A percentile compares a stretch with the other conserved stretches of the same genome.
Conservation (phyloP, 2,113 vertebrate genomes). For the Paratilapia polleni region DNA sequence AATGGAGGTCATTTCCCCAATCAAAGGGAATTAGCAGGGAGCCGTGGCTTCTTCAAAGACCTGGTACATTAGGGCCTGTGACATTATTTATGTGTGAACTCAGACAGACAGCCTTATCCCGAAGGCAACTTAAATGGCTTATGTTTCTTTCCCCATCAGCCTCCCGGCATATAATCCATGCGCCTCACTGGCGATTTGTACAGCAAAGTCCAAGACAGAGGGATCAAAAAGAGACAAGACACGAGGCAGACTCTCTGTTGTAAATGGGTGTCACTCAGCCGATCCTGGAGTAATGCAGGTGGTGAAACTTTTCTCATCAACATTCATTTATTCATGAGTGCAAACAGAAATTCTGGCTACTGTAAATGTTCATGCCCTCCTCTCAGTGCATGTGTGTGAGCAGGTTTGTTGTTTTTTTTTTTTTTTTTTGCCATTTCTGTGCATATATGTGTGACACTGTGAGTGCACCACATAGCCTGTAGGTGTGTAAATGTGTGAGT, state of each 20-base stretch:
- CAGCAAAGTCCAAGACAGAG: slow-evolving; percentile 43
- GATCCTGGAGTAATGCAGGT: slow-evolving; percentile 1
- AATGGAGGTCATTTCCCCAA: slow-evolving; percentile 77
- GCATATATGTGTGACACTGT: slow-evolving; percentile 50
- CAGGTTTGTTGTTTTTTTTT: too few relatives aligned
- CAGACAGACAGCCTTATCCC: slow-evolving; percentile 65
- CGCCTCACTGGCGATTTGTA: slow-evolving; percentile 12
- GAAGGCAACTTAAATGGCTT: slow-evolving; percentile 67
- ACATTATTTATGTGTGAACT: slow-evolving; percentile 62
- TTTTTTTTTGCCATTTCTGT: slow-evolving; percentile 22
- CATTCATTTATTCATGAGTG: slow-evolving; percentile 71
- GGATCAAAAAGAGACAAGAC: slow-evolving; percentile 39
- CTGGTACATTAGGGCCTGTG: slow-evolving; percentile 54
- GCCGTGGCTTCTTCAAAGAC: slow-evolving; percentile 64
- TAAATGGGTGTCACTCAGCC: slow-evolving; percentile 35
- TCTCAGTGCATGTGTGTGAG: slow-evolving; percentile 29
- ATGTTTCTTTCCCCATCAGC: slow-evolving; percentile 10
- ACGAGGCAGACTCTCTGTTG: slow-evolving; percentile 6
- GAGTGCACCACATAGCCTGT: slow-evolving; percentile 68
- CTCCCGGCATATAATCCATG: slow-evolving; percentile 62
- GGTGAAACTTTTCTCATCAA: slow-evolving; percentile 61
- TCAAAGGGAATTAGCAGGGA: slow-evolving; percentile 69
- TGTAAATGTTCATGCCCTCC: slow-evolving; percentile 59
- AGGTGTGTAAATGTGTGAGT: slow-evolving; percentile 63
- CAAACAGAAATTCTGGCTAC: slow-evolving; percentile 51